Base-by-base conservation (phyloP, 2,888 invertebrate genomes). In the Drosophila vallismaia region DNA sequence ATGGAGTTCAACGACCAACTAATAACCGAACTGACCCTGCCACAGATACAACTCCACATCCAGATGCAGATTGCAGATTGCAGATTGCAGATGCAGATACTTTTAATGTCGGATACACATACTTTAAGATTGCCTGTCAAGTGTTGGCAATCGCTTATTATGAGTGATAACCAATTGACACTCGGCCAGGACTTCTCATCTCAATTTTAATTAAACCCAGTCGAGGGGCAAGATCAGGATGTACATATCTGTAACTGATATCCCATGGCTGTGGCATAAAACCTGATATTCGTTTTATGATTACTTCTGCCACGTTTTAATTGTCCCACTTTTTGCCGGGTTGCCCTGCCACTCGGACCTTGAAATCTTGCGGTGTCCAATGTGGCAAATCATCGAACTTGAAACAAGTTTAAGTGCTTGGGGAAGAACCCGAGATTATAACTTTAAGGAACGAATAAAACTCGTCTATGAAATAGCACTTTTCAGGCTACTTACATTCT, bases 91-190 rank as follows among this genome's bases (percentile, higher is more conserved):
- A 19, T 19, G 19, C 19, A 19, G 19, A 19, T 19, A 19, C 19
- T 19, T 19, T 19, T 19, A 19, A 19, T n/a, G n/a, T n/a, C n/a
- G n/a, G n/a, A n/a, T n/a, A n/a, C n/a, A n/a, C n/a, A 12, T 14
- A 14, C 19, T 42, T 19, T 9, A 3, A 42, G 36, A 36, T 36
- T 36, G 36, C 12, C 52, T 51, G 50, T 63, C 64, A 52, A 19
- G 38, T 45, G 42, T 49, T 44, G 19, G 62, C 49, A 52, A 53
- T 36, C 42, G 52, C 68, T 69, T 72, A 67, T 76, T 79, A 73
- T 70, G 73, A 82, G 73, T 82, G 73, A 78, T 78, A 79, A 60
- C 76, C 54, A 75, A 72, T 79, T 79, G 83, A 76, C 76, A 82
- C 62, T 55, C 36, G 58, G 33, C 31, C 58, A 52, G 48, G 62